phyloP scores from a whole-genome alignment of 2,113 vertebrate genomes.

The Orthonyx spaldingii region DNA sequence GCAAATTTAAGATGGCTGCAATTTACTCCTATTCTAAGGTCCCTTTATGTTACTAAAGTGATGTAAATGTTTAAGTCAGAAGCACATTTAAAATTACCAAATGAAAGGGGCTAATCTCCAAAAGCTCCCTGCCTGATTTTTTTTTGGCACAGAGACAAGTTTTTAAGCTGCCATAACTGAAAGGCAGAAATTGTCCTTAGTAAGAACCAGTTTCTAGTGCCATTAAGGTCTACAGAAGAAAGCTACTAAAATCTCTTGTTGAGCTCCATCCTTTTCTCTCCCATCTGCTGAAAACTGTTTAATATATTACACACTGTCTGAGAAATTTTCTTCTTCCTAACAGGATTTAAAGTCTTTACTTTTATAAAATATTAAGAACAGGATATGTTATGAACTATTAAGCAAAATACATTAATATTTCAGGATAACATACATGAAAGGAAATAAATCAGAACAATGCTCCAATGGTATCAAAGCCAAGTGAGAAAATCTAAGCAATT shows the following conservation, averaged over 20 bases:
- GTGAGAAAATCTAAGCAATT: neutral
- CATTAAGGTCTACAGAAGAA: neutral
- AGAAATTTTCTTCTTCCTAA: constrained; percentile 5
- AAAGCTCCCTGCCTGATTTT: neutral
- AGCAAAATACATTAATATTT: constrained; percentile 16
- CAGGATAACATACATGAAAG: neutral
- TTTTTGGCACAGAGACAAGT: neutral
- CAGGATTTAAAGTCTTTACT: constrained; percentile 6
- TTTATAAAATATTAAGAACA: constrained; percentile 6
- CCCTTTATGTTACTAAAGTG: constrained; percentile 46
- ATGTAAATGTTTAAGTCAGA: constrained; percentile 55
- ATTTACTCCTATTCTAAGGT: constrained; percentile 40
- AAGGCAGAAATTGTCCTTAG: constrained; percentile 18
- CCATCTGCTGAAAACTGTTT: neutral
- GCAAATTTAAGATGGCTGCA: constrained; percentile 55
- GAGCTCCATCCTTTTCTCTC: constrained; percentile 2
- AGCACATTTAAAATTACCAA: constrained; percentile 51
- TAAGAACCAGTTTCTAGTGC: neutral
- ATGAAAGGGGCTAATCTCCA: constrained; percentile 46
- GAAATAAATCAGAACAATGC: constrained; percentile 2
- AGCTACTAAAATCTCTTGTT: neutral
- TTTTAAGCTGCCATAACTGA: constrained; percentile 45
- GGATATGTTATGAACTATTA: neutral
- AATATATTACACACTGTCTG: neutral
- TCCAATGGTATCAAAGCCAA: neutral